phyloP scores from a whole-genome alignment of 2,888 invertebrate genomes.

The Tineola bisselliella region DNA sequence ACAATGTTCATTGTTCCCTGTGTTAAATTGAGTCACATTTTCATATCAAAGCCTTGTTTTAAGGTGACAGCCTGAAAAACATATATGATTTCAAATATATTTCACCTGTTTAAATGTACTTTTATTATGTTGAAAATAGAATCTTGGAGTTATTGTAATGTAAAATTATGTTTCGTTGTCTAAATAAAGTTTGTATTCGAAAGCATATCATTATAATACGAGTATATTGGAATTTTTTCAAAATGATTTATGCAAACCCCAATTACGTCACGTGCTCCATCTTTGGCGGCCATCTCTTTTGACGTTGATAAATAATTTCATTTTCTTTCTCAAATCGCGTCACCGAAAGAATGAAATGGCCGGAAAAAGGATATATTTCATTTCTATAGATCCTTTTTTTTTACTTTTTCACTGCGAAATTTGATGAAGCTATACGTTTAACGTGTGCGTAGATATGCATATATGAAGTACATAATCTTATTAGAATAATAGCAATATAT shows the following conservation, averaged over 20 bases:
- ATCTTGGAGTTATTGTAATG: neutral
- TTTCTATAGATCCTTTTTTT: neutral
- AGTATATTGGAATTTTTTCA: slow-evolving; percentile 2
- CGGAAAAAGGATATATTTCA: slow-evolving; percentile 12
- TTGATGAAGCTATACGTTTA: neutral
- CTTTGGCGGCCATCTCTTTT: slow-evolving; percentile 16
- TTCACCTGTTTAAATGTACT: neutral
- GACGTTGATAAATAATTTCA: slow-evolving; percentile 55
- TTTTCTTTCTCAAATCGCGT: slow-evolving; percentile 29
- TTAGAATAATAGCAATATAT: no score
- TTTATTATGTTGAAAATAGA: neutral
- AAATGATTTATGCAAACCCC: slow-evolving; percentile 13
- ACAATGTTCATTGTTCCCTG: no score
- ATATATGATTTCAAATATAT: no score
- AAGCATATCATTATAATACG: slow-evolving; percentile 10
- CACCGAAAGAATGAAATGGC: slow-evolving; percentile 13
- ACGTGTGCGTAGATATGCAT: neutral
- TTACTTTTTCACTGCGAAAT: neutral
- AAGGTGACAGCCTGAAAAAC: no score
- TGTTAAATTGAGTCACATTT: no score
- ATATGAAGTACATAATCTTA: no score
- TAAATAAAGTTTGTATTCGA: neutral
- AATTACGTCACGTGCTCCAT: slow-evolving; percentile 11
- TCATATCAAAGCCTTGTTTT: no score
- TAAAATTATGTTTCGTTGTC: neutral